These are phyloP conservation scores for Bellardia pandia DNA, from an alignment of 2,888 invertebrate genomes.

Conservation along the genomic window DNA sequence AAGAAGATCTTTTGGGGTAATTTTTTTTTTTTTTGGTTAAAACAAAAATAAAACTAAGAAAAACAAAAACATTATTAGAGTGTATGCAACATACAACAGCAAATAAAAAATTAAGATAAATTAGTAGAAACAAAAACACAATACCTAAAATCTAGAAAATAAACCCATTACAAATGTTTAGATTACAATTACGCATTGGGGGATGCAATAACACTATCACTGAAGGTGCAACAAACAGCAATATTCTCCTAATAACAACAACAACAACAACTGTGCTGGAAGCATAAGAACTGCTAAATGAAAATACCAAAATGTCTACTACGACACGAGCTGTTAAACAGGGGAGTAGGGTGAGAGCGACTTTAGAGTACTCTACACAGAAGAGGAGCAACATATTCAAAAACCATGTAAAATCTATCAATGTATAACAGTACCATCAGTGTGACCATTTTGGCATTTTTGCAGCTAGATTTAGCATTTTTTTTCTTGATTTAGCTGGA, in stretches of 20 bases:
- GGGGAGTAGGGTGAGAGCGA: not conserved
- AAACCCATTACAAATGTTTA: slow-evolving; percentile 71
- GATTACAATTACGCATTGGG: slow-evolving; percentile 72
- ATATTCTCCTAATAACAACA: slow-evolving; percentile 10
- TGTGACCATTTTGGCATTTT: too few species aligned
- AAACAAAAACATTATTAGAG: slow-evolving; percentile 15
- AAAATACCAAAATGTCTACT: slow-evolving; percentile 61
- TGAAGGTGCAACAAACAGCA: slow-evolving; percentile 47
- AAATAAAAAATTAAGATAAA: slow-evolving; percentile 1
- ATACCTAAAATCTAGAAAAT: slow-evolving; percentile 12
- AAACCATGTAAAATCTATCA: too few species aligned
- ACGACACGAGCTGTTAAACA: not conserved
- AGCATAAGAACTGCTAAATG: not conserved
- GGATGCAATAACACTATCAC: slow-evolving; percentile 49
- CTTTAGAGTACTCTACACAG: not conserved
- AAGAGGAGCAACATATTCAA: too few species aligned
- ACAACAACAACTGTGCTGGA: slow-evolving; percentile 11
- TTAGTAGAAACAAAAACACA: slow-evolving; percentile 5
- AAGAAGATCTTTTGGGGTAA: slow-evolving; percentile 55
- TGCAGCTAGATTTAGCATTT: too few species aligned
- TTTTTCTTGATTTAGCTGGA: too few species aligned
- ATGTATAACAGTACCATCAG: too few species aligned
- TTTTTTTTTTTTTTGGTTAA: slow-evolving; percentile 30
- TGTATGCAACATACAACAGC: slow-evolving; percentile 12
- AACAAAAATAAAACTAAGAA: slow-evolving; percentile 35